A percentile compares a stretch with the other conserved stretches of the same genome.
These are phyloP conservation scores for Eupsilia transversa DNA, from an alignment of 2,888 invertebrate species.

Conservation along the genomic window DNA sequence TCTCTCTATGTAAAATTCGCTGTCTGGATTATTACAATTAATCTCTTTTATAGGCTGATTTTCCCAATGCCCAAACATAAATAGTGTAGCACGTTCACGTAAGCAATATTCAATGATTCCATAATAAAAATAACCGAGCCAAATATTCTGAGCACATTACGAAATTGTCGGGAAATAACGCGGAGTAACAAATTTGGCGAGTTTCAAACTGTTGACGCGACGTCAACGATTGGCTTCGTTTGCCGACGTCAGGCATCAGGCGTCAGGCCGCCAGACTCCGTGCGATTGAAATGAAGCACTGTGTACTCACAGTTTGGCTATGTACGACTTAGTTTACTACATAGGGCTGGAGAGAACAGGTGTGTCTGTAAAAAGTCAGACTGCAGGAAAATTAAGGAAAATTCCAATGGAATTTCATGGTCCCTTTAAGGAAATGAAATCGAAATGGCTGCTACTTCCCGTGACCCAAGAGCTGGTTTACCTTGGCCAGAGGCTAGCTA, in stretches of 20 bases:
- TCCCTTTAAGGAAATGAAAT: no score
- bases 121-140: constrained; percentile 33
- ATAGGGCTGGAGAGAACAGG: neutral
- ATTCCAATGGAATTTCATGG: neutral
- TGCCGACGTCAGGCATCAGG: constrained; percentile 75
- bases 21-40: neutral
- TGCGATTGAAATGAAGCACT: constrained; percentile 52
- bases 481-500: no score
- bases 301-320: constrained; percentile 32
- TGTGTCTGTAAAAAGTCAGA: neutral
- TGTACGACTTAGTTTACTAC: constrained; percentile 10
- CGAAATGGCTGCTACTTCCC: no score
- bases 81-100: neutral
- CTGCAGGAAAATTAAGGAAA: neutral
- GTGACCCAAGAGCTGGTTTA: no score
- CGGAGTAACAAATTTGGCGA: constrained; percentile 55
- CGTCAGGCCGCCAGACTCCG: constrained; percentile 67
- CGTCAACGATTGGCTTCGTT: constrained; percentile 79
- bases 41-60: neutral
- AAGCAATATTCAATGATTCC: constrained; percentile 35
- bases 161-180: constrained; percentile 45
- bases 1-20: no score
- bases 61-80: neutral
- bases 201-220: constrained; percentile 57
- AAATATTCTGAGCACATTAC: constrained; percentile 39